Evolutionary conservation across 2,888 invertebrate genomes (phyloP).

Genomic region (Cerceris ruficornis): DNA sequence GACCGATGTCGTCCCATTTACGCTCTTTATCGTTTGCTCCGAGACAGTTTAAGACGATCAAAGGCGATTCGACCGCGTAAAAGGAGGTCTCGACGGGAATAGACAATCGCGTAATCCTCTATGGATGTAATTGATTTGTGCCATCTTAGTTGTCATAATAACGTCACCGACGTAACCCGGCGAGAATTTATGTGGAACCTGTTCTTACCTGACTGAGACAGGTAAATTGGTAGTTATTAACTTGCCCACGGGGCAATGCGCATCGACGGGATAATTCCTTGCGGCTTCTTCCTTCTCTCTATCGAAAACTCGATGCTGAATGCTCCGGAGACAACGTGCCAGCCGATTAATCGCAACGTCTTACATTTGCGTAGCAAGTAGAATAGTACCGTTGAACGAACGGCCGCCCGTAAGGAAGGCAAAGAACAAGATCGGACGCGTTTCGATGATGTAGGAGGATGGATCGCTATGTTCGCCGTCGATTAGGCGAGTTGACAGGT

Average conservation of each 20-base stretch:
- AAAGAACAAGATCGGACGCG: slow-evolving; percentile 8
- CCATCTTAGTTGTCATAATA: slow-evolving; percentile 75
- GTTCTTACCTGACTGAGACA: slow-evolving; percentile 70
- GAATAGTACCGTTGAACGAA: neutral
- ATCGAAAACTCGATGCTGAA: slow-evolving; percentile 25
- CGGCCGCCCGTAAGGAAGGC: neutral
- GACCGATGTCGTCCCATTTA: too few relatives aligned
- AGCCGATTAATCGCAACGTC: too few relatives aligned
- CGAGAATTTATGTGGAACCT: slow-evolving; percentile 75
- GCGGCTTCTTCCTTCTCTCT: slow-evolving; percentile 18
- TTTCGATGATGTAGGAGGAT: slow-evolving; percentile 19
- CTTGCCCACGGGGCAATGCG: slow-evolving; percentile 65
- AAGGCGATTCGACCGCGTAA: neutral
- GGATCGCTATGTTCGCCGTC: slow-evolving; percentile 55
- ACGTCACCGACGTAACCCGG: slow-evolving; percentile 64
- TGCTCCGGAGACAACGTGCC: neutral
- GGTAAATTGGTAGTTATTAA: slow-evolving; percentile 78
- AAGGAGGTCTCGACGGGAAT: slow-evolving; percentile 32
- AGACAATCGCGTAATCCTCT: slow-evolving; percentile 38
- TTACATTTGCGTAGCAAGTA: too few relatives aligned
- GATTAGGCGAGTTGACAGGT: slow-evolving; percentile 76
- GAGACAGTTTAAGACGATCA: neutral
- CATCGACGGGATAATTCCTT: slow-evolving; percentile 62
- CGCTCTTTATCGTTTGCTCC: too few relatives aligned
- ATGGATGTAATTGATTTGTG: slow-evolving; percentile 73